Evolutionary conservation across 2,113 vertebrate genomes (phyloP).

Genomic region (Tautogolabrus adspersus): DNA sequence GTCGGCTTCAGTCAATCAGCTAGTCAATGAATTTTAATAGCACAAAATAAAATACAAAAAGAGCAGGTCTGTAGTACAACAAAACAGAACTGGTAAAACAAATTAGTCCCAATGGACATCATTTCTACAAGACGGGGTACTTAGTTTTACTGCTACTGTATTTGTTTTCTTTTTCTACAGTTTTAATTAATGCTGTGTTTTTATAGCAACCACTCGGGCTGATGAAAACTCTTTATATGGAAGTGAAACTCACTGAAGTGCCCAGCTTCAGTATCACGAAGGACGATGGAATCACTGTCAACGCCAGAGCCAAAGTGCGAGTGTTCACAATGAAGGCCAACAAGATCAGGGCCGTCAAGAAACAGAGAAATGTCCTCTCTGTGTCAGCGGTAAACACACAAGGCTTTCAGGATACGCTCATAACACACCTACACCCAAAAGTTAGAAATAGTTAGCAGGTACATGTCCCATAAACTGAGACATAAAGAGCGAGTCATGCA

Average conservation of each 20-base stretch:
- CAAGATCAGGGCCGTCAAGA: not conserved
- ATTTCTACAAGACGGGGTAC: not conserved
- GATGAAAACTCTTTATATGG: not conserved
- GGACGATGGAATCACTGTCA: not conserved
- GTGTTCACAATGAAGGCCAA: not conserved
- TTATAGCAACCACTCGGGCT: not conserved
- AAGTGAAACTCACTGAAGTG: not conserved
- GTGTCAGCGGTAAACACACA: not conserved
- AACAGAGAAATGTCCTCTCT: not conserved
- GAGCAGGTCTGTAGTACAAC: too few relatives aligned
- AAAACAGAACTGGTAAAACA: too few relatives aligned
- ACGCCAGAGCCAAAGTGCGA: not conserved
- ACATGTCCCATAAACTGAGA: too few relatives aligned
- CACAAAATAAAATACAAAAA: too few relatives aligned
- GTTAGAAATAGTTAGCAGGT: too few relatives aligned
- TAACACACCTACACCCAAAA: too few relatives aligned
- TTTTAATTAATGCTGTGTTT: not conserved
- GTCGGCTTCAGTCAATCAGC: too few relatives aligned
- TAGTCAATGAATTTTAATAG: too few relatives aligned
- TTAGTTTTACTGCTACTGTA: not conserved
- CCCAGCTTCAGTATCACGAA: not conserved
- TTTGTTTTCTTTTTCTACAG: not conserved
- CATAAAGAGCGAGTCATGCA: too few relatives aligned
- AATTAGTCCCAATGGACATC: too few relatives aligned
- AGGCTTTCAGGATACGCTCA: too few relatives aligned